Conservation (phyloP, 2,888 invertebrate species). For the Lithophane leautieri region DNA sequence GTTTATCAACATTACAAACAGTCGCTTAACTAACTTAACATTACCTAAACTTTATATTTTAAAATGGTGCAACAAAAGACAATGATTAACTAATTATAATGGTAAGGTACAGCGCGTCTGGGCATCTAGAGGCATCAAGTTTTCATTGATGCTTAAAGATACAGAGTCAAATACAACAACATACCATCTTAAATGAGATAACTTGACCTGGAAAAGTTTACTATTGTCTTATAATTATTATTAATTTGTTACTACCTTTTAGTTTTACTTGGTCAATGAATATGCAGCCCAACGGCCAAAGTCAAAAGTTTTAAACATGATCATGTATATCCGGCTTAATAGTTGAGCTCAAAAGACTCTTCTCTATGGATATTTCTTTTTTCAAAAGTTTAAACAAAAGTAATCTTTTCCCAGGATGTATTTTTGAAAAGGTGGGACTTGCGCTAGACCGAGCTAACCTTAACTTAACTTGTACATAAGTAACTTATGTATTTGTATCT, state of each 20-base stretch:
- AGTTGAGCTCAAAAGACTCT: background rate
- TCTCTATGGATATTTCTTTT: background rate
- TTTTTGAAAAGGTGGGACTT: conserved; percentile 78
- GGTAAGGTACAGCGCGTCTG: conserved; percentile 73
- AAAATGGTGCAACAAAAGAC: conserved; percentile 70
- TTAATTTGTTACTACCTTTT: background rate
- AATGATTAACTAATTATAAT: conserved; percentile 70
- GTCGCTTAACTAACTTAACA: conserved; percentile 86
- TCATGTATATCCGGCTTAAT: background rate
- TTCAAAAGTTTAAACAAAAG: conserved; percentile 5
- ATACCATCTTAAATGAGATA: conserved; percentile 55
- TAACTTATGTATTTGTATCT: conserved; percentile 77
- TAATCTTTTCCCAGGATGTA: conserved; percentile 53
- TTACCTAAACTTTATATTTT: conserved; percentile 74
- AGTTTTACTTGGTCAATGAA: conserved; percentile 17
- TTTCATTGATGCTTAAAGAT: conserved; percentile 68
- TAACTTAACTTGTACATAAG: conserved; percentile 82
- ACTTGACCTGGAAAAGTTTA: conserved; percentile 53
- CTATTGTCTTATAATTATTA: conserved; percentile 11
- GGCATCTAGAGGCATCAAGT: conserved; percentile 66
- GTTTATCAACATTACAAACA: conserved; percentile 82
- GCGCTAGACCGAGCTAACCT: conserved; percentile 75
- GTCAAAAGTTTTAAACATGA: conserved; percentile 33
- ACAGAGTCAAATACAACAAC: conserved; percentile 64
- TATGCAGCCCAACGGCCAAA: conserved; percentile 1